Percentiles rank a stretch among this genome's conserved stretches.
Conservation (phyloP, 2,113 vertebrate species). For the Lasiurus cinereus region DNA sequence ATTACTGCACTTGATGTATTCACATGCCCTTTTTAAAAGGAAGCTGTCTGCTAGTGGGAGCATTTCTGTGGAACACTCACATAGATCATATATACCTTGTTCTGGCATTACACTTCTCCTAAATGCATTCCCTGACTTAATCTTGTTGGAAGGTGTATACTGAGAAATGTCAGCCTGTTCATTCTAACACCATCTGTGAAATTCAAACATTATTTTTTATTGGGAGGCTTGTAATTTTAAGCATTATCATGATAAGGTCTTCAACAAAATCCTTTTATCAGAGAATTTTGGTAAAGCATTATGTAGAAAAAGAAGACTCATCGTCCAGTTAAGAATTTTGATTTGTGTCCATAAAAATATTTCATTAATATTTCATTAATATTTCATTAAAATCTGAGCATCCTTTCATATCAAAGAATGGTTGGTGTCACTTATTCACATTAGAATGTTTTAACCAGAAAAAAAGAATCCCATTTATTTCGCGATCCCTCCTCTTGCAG, state of each 20-base stretch:
- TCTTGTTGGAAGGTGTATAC: constrained; percentile 17
- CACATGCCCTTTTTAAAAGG: background rate
- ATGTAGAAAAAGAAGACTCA: background rate
- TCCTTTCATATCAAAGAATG: background rate
- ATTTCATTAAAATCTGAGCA: constrained; percentile 4
- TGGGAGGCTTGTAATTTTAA: constrained; percentile 26
- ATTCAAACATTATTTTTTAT: constrained; percentile 29
- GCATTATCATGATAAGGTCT: constrained; percentile 26
- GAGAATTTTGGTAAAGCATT: constrained; percentile 22
- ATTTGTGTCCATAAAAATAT: constrained; percentile 50
- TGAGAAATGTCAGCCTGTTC: constrained; percentile 50
- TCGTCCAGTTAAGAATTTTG: background rate
- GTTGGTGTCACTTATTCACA: background rate
- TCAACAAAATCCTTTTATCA: constrained; percentile 46
- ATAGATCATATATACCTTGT: background rate
- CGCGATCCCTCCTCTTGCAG: background rate
- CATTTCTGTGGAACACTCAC: background rate
- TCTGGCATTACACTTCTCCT: background rate
- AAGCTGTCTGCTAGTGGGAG: background rate
- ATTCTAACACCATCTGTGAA: constrained; percentile 60
- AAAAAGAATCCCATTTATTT: background rate
- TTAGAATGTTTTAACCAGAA: background rate
- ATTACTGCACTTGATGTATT: background rate
- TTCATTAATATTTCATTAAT: background rate
- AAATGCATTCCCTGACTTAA: background rate